Percentiles rank a stretch among this genome's conserved stretches.
Conservation (phyloP, 2,888 invertebrate species). For the Netelia melanura region DNA sequence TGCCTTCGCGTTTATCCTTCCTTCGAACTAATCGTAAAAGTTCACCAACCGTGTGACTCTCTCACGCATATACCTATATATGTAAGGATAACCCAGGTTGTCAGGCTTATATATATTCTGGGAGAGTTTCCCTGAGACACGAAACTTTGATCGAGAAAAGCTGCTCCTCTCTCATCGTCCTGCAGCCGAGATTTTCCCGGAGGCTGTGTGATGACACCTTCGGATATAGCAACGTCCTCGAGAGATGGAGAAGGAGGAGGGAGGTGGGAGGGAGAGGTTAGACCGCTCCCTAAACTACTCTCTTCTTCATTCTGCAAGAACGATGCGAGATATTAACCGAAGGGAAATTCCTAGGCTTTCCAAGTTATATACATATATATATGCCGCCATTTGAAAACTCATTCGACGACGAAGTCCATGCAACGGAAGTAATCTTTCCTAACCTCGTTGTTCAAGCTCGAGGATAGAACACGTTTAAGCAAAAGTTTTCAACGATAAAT, state of each 20-base stretch:
- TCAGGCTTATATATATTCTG: conserved; percentile 12
- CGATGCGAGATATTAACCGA: background rate
- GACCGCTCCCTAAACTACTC: background rate
- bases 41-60: conserved; percentile 22
- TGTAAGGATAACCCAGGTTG: background rate
- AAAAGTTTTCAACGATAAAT: background rate
- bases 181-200: background rate
- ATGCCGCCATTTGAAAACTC: background rate
- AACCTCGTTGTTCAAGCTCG: background rate
- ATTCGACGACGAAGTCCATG: background rate
- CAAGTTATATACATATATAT: background rate
- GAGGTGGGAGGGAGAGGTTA: background rate
- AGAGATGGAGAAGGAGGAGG: background rate
- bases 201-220: conserved; percentile 28
- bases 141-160: conserved; percentile 58
- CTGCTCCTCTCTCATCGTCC: conserved; percentile 21
- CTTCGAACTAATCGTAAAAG: conserved; percentile 54
- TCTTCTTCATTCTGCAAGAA: background rate
- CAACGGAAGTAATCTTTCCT: background rate
- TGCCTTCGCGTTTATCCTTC: conserved; percentile 12
- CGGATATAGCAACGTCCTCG: conserved; percentile 3
- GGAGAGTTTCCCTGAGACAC: conserved; percentile 6
- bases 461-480: background rate
- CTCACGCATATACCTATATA: conserved; percentile 2
- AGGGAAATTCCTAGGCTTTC: background rate